phyloP scores from a whole-genome alignment of 2,888 invertebrate genomes.

The Plebejus anna region DNA sequence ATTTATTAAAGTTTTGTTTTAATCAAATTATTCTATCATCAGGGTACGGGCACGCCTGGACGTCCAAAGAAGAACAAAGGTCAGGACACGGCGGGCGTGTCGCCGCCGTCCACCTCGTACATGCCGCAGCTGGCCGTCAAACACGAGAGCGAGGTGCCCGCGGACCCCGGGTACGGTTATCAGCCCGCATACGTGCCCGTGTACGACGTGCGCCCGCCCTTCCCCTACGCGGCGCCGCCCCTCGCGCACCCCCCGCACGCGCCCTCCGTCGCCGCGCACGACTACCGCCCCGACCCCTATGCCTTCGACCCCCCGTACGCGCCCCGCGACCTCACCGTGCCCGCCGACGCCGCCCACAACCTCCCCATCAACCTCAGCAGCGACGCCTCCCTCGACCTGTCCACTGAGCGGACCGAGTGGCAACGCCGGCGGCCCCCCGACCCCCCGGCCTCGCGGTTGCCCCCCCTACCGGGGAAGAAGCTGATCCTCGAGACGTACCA shows the following conservation, averaged over 20 bases:
- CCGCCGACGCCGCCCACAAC: constrained; percentile 59
- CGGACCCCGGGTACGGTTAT: constrained; percentile 53
- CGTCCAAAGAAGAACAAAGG: constrained; percentile 71
- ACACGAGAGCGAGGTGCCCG: constrained; percentile 55
- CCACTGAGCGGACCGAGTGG: constrained; percentile 65
- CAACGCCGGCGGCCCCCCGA: constrained; percentile 65
- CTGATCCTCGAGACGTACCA: constrained; percentile 74
- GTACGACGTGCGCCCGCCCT: constrained; percentile 45
- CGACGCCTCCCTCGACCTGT: constrained; percentile 69
- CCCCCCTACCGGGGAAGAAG: constrained; percentile 72
- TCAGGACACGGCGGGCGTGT: constrained; percentile 54
- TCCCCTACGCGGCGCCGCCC: constrained; percentile 42
- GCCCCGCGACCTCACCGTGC: constrained; percentile 56
- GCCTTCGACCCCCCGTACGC: constrained; percentile 55
- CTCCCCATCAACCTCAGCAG: constrained; percentile 74
- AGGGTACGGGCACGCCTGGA: constrained; percentile 67
- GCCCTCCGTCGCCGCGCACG: constrained; percentile 48
- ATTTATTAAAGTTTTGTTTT: background rate
- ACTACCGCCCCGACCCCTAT: constrained; percentile 64
- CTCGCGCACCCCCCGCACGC: constrained; percentile 47
- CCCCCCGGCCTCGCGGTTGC: constrained; percentile 55
- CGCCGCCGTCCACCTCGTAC: constrained; percentile 66
- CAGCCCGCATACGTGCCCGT: constrained; percentile 51
- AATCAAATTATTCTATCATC: constrained; percentile 30
- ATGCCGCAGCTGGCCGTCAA: constrained; percentile 52